Base-by-base conservation (phyloP, 2,888 invertebrate species). In the Clivina fossor region DNA sequence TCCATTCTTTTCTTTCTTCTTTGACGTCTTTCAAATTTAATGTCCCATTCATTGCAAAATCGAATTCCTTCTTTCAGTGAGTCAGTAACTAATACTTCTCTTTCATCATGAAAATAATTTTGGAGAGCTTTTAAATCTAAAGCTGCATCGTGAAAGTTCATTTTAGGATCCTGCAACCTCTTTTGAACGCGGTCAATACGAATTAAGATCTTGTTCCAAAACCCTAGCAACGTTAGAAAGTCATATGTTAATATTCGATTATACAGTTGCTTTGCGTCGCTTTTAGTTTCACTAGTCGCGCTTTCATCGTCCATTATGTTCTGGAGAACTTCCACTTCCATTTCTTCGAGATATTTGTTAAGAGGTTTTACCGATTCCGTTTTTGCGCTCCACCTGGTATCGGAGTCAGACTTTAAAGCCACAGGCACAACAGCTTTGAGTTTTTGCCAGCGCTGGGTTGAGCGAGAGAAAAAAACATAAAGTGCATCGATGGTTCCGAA, bases 401-500 rank as follows among this genome's bases (percentile, higher is more conserved):
- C 20, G 24, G 35, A 47, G 5, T 47, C 35, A 20, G 22, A 35
- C 33, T 47, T 47, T 2, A 47, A 11, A 35, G 16, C 35, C 19
- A 13, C 33, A 19, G 35, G 22, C 11, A 47, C 35, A 4, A 9
- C 20, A 9, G 1, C 20, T 35, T 43, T 56, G 13, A 56, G 28
- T 26, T 49, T 28, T 35, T 51, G 38, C 49, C 54, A 57, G 15
- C 56, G 51, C 9, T 43, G 44, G 3, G 47, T 59, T 5, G 32
- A 46, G 13, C 5, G 8, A 4, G 15, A 43, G 30, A 58, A 58
- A 24, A 55, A 59, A 9, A 30, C 16, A 30, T 32, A 57, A 16
- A 48, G n/a, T 13, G 13, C 4, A 48, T 58, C 28, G 13, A 58
- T 28, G 8, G 32, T 58, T 37, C 44, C 58, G 15, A 58, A 58